Conservation (phyloP, 2,888 invertebrate species). For the Nesidiocoris tenuis region DNA sequence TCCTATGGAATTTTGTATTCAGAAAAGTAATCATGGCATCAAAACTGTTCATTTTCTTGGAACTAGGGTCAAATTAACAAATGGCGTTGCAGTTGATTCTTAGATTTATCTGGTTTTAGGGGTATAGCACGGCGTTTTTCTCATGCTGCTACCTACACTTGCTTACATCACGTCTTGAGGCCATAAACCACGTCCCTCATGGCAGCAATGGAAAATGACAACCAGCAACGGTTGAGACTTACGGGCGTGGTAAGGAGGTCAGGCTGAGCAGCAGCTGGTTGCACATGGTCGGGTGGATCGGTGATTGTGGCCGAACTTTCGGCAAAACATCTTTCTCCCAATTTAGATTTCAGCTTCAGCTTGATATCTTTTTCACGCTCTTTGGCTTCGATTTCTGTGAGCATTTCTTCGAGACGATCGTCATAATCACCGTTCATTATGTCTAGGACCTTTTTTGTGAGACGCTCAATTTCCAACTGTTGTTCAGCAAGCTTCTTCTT, state of each 20-base stretch:
- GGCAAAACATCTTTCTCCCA: conserved; percentile 43
- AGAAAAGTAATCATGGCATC: no score
- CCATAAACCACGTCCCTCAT: no score
- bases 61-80: no score
- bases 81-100: no score
- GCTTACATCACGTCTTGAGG: no score
- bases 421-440: conserved; percentile 66
- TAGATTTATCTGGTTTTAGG: no score
- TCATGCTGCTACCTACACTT: no score
- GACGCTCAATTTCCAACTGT: conserved; percentile 69
- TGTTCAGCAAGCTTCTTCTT: conserved; percentile 59
- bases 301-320: conserved; percentile 5
- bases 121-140: no score
- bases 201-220: no score
- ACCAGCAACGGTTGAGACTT: no score
- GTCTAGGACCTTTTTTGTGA: conserved; percentile 63
- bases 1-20: no score
- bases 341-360: conserved; percentile 57
- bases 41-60: no score
- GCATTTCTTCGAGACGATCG: conserved; percentile 57
- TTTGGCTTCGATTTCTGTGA: conserved; percentile 56
- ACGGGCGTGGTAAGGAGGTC: conserved; percentile 47
- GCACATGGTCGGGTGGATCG: not conserved
- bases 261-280: conserved; percentile 49
- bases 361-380: conserved; percentile 64